A percentile compares a stretch with the other conserved stretches of the same genome.
Evolutionary conservation across 1,140 invertebrate species (phyloP).

Genomic region (Heliconius himera): DNA sequence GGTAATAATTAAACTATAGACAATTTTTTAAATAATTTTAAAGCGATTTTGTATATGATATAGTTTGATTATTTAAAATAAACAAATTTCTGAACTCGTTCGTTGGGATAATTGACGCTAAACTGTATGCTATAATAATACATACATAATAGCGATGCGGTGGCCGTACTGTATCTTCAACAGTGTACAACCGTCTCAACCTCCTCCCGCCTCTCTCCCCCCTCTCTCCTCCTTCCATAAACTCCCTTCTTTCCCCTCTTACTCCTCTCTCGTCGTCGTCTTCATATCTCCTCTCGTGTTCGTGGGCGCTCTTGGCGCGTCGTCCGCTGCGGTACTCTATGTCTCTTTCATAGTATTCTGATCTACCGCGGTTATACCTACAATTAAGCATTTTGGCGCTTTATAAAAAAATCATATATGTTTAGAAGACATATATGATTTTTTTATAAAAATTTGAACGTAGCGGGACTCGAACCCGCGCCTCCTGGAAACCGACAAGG

Average conservation of each 20-base stretch:
- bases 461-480: too few relatives aligned
- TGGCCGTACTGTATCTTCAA: conserved; percentile 52
- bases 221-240: neutral
- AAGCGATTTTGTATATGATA: too few relatives aligned
- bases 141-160: conserved; percentile 34
- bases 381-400: neutral
- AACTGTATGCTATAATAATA: neutral
- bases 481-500: too few relatives aligned
- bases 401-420: too few relatives aligned
- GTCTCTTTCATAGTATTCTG: conserved; percentile 66
- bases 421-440: too few relatives aligned
- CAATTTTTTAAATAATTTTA: too few relatives aligned
- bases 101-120: too few relatives aligned
- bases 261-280: conserved; percentile 34
- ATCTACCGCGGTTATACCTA: conserved; percentile 59
- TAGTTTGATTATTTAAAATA: too few relatives aligned
- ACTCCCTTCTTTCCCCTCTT: conserved; percentile 29
- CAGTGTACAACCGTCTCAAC: conserved; percentile 57
- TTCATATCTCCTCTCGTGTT: conserved; percentile 55
- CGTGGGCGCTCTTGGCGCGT: conserved; percentile 66
- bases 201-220: conserved; percentile 36
- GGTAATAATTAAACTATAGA: too few relatives aligned
- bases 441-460: too few relatives aligned
- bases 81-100: too few relatives aligned
- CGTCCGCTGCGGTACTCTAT: conserved; percentile 52